These are phyloP conservation scores for Cyclargus thomasi DNA, from an alignment of 1,140 invertebrate species.

Conservation along the genomic window DNA sequence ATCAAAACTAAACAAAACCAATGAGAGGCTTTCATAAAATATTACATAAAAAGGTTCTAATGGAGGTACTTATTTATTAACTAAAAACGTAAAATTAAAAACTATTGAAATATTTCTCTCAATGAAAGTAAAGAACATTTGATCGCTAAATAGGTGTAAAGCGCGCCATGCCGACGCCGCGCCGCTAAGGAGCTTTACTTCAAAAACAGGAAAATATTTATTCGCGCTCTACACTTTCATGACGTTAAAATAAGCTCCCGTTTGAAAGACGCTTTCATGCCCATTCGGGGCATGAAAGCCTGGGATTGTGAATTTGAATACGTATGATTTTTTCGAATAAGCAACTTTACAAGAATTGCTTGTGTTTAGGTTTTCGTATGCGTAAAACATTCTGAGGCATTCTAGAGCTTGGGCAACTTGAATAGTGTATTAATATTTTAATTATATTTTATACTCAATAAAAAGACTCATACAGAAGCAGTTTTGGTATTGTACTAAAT, in stretches of 20 bases:
- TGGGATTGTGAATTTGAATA: background rate
- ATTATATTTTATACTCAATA: no score
- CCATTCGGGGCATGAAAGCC: background rate
- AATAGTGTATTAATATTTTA: background rate
- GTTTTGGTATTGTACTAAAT: no score
- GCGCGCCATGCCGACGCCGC: slow-evolving; percentile 4
- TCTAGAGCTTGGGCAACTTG: background rate
- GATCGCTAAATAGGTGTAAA: background rate
- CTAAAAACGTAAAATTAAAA: background rate
- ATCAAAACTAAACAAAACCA: no score
- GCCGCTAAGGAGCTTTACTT: slow-evolving; percentile 13
- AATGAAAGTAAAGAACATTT: background rate
- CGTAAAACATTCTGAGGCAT: background rate
- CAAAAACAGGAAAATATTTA: slow-evolving; percentile 13
- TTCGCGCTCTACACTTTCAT: slow-evolving; percentile 4
- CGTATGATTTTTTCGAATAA: background rate
- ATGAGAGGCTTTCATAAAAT: no score
- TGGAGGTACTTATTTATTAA: no score
- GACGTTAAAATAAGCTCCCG: background rate
- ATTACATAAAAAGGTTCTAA: no score
- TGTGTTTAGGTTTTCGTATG: background rate
- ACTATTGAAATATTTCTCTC: background rate
- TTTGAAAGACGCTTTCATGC: background rate
- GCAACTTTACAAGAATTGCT: background rate
- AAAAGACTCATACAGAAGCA: no score